Percentiles rank a stretch among this genome's conserved stretches.
Evolutionary conservation across 2,113 vertebrate species (phyloP).

Genomic region (Mesocricetus auratus): DNA sequence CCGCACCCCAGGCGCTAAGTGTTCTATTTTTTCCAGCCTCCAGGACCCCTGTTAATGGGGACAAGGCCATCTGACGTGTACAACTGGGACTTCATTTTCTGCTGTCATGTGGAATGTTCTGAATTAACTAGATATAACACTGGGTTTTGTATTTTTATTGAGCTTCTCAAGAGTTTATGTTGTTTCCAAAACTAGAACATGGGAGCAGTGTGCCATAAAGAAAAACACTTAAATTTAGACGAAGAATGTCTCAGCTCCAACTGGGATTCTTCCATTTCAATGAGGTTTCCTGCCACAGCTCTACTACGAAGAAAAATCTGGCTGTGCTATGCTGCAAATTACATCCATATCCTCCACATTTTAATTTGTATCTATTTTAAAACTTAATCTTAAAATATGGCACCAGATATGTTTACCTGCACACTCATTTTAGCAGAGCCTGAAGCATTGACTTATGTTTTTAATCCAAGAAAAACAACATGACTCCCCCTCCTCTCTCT

Average conservation of each 20-base stretch:
- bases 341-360: not conserved
- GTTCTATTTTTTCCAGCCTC: not conserved
- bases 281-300: not conserved
- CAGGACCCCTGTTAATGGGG: not conserved
- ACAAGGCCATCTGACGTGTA: not conserved
- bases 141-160: constrained; percentile 46
- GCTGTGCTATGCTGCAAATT: not conserved
- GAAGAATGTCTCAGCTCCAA: not conserved
- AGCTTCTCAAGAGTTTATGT: constrained; percentile 12
- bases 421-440: constrained; percentile 8
- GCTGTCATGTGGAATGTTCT: not conserved
- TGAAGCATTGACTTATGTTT: not conserved
- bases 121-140: not conserved
- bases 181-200: constrained; percentile 33
- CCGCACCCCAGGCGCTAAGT: not conserved
- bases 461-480: constrained; percentile 40
- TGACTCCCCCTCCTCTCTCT: not conserved
- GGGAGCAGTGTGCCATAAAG: not conserved
- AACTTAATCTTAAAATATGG: constrained; percentile 42
- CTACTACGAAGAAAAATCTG: not conserved
- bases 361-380: constrained; percentile 41
- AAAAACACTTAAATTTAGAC: constrained; percentile 34
- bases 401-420: not conserved
- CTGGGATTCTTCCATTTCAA: not conserved
- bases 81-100: not conserved